Base-by-base conservation (phyloP, 2,888 invertebrate genomes). In the Mayetiola destructor region DNA sequence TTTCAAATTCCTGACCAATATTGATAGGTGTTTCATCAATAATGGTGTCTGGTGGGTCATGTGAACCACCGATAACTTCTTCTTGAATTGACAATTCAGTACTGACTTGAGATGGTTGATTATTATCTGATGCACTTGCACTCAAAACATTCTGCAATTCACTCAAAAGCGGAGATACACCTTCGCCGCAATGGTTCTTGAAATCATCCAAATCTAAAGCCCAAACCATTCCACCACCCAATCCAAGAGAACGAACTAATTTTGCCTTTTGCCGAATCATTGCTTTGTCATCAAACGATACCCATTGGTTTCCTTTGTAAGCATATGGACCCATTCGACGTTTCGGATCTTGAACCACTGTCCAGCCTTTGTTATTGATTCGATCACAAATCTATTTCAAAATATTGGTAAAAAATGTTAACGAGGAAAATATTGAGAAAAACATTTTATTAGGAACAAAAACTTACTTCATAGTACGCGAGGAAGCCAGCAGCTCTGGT, bases 181-280 rank as follows among this genome's bases (percentile, higher is more conserved):
- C 91, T 67, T 84, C 79, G 1, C 85, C 86, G 67, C 91, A 91
- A 60, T 81, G 77, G 66, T 85, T 82, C 61, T 78, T 80, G 67
- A 89, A 91, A 70, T 92, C 91, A 63, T 92, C 91, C 62, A 40
- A 78, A 74, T 91, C 91, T 35, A 91, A 73, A 0, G 91, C 90
- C 91, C 91, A 91, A 42, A 91, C 80, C 90, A 91, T 91, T 18
- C 88, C 90, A 59, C 91, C 91, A 14, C 84, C 91, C 18, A 93
- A 76, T 60, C 83, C 79, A 70, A 88, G 76, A 14, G 82, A 77
- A 60, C 86, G 80, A 35, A 91, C 81, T 64, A 82, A 84, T 64
- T 88, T 80, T 0, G 88, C 84, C 73, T 93, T 93, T 61, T 77
- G 78, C 60, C 79, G 77, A 42, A 93, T 82, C 72, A 85, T 90